These are phyloP conservation scores for Micromys minutus DNA, from an alignment of 2,113 vertebrate species.

Conservation along the genomic window DNA sequence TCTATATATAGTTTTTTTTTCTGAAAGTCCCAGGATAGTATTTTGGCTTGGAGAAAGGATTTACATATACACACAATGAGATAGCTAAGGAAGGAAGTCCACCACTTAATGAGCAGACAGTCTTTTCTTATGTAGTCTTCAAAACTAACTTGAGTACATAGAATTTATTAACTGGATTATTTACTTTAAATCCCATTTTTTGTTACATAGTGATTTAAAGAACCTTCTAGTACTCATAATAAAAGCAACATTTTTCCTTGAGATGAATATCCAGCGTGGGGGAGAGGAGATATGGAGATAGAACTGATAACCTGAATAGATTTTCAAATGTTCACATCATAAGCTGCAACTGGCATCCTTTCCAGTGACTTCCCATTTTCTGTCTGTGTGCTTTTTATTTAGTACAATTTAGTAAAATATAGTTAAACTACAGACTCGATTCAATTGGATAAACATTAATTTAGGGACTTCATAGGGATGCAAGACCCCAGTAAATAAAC, in stretches of 20 bases:
- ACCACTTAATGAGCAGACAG: not conserved
- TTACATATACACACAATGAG: slow-evolving; percentile 49
- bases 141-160: not conserved
- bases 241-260: not conserved
- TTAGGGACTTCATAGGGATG: slow-evolving; percentile 31
- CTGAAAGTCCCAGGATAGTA: slow-evolving; percentile 11
- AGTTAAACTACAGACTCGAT: slow-evolving; percentile 6
- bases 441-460: slow-evolving; percentile 41
- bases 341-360: not conserved
- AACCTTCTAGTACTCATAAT: slow-evolving; percentile 20
- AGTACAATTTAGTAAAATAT: slow-evolving; percentile 32
- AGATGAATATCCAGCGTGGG: slow-evolving; percentile 37
- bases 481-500: slow-evolving; percentile 20
- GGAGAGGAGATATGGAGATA: slow-evolving; percentile 4
- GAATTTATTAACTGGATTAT: not conserved
- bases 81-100: not conserved
- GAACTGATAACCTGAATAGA: not conserved
- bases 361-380: not conserved
- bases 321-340: not conserved
- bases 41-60: slow-evolving; percentile 52
- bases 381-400: slow-evolving; percentile 42
- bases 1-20: slow-evolving; percentile 28
- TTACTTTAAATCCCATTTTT: not conserved
- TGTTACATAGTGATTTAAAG: slow-evolving; percentile 42
- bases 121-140: not conserved